These are phyloP conservation scores for Acipenser transmontanus DNA, from an alignment of 2,797 vertebrate species.

Conservation along the genomic window DNA sequence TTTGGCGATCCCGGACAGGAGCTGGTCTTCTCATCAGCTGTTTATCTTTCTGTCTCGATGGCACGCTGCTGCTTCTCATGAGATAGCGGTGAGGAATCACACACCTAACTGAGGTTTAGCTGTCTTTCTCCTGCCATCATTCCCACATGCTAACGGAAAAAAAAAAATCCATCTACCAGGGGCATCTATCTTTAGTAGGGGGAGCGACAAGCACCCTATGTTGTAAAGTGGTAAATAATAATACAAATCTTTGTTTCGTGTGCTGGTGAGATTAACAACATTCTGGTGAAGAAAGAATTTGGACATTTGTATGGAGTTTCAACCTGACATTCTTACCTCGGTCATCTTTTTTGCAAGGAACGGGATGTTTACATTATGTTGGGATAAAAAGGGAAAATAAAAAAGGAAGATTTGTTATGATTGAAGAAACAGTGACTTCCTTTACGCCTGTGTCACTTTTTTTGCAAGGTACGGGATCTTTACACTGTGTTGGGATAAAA, in stretches of 20 bases:
- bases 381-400: neutral
- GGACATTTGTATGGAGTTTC: slow-evolving; percentile 12
- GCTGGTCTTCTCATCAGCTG: slow-evolving; percentile 15
- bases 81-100: slow-evolving; percentile 5
- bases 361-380: slow-evolving; percentile 1
- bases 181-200: slow-evolving; percentile 25
- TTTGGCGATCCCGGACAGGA: slow-evolving; percentile 20
- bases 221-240: slow-evolving; percentile 33
- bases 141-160: slow-evolving; percentile 5
- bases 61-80: neutral
- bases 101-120: slow-evolving; percentile 2
- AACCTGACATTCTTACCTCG: too few relatives aligned
- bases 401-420: neutral
- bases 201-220: slow-evolving; percentile 28
- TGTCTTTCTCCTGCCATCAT: slow-evolving; percentile 1
- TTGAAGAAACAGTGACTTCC: neutral
- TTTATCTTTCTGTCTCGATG: neutral
- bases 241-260: slow-evolving; percentile 37
- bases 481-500: neutral
- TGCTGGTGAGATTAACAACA: slow-evolving; percentile 24
- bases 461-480: slow-evolving; percentile 4
- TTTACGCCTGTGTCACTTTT: neutral
- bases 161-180: slow-evolving; percentile 9
- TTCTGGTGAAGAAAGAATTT: slow-evolving; percentile 14
- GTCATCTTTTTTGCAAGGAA: neutral